phyloP scores from a whole-genome alignment of 1,140 invertebrate genomes.

The Vollenhovia emeryi region DNA sequence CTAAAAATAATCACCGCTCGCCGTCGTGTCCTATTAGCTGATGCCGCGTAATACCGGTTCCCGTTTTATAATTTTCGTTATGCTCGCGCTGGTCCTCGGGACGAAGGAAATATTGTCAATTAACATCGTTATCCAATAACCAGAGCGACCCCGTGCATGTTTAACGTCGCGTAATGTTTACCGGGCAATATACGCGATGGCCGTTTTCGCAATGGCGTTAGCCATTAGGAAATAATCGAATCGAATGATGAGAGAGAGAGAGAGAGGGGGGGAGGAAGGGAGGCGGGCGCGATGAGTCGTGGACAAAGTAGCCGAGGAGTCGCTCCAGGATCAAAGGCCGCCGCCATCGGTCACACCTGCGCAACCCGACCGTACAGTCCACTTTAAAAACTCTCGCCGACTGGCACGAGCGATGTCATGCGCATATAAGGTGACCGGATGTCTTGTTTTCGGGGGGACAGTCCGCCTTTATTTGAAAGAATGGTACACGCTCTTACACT shows the following conservation, averaged over 20 bases:
- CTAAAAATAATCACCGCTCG: conserved; percentile 36
- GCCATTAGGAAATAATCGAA: conserved; percentile 76
- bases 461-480: not conserved
- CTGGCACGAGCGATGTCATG: conserved; percentile 9
- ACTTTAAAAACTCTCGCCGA: conserved; percentile 22
- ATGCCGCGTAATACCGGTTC: conserved; percentile 41
- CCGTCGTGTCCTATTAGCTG: conserved; percentile 22
- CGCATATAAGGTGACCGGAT: conserved; percentile 16
- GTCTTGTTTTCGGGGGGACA: conserved; percentile 14
- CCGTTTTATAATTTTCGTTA: conserved; percentile 47
- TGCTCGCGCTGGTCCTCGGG: conserved; percentile 5
- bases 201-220: conserved; percentile 72
- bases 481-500: conserved; percentile 13
- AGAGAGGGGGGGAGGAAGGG: not conserved
- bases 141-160: not conserved
- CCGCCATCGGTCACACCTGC: conserved; percentile 84
- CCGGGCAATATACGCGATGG: conserved; percentile 45
- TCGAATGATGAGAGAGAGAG: conserved; percentile 70
- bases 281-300: conserved; percentile 70
- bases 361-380: conserved; percentile 80
- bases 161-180: conserved; percentile 27
- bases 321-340: conserved; percentile 80
- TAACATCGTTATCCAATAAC: conserved; percentile 39
- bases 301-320: conserved; percentile 80
- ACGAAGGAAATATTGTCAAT: conserved; percentile 33